These are phyloP conservation scores for Nanger granti DNA, from an alignment of 2,113 vertebrate genomes.

Conservation along the genomic window DNA sequence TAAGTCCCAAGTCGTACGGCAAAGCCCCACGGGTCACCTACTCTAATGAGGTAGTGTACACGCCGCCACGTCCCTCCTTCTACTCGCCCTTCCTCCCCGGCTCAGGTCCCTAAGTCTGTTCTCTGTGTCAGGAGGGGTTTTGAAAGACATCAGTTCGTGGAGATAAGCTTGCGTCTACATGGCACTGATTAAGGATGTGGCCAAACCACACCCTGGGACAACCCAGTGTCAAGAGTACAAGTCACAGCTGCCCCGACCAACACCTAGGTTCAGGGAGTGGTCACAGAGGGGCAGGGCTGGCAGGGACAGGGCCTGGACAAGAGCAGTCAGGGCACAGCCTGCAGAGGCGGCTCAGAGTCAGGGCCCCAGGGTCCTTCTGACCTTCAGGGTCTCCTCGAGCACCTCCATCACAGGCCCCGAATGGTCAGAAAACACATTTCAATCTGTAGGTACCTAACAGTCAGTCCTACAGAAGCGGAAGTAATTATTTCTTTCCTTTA, in stretches of 20 bases:
- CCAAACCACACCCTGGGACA: accelerated
- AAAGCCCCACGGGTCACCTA: accelerated
- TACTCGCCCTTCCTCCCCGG: neutral
- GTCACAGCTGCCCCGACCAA: neutral
- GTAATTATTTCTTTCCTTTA: neutral
- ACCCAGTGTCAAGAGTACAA: neutral
- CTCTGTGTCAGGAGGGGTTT: neutral
- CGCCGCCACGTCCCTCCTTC: accelerated
- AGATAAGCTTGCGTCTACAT: too few relatives aligned
- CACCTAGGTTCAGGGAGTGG: accelerated
- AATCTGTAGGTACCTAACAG: accelerated
- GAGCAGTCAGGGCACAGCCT: neutral
- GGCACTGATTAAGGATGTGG: neutral
- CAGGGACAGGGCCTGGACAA: too few relatives aligned
- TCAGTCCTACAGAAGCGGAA: neutral
- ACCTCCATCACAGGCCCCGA: accelerated
- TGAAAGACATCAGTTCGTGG: neutral
- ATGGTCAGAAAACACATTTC: neutral
- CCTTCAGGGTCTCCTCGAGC: neutral
- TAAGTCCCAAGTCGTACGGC: neutral
- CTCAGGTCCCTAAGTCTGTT: neutral
- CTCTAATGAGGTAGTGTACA: accelerated
- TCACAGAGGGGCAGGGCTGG: neutral
- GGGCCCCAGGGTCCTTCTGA: accelerated
- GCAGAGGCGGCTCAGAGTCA: accelerated